Evolutionary conservation across 2,797 vertebrate genomes (phyloP).

Genomic region (Acestrorhynchus altus): DNA sequence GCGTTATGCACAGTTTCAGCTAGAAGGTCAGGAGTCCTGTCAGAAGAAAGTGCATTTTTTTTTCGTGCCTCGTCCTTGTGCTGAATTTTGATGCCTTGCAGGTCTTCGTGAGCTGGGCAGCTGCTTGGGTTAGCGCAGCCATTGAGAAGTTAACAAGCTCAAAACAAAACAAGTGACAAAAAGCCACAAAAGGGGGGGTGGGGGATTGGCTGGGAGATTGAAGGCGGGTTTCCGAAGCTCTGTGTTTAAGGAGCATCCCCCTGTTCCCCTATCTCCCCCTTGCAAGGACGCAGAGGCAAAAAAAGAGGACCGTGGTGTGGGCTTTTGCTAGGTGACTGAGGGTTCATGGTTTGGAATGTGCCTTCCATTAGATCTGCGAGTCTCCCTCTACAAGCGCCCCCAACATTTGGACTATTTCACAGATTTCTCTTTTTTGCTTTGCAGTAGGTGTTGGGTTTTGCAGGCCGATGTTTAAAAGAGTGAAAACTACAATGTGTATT

Average conservation of each 20-base stretch:
- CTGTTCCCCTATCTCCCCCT: slow-evolving; percentile 60
- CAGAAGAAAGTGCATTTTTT: slow-evolving; percentile 28
- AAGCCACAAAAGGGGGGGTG: slow-evolving; percentile 74
- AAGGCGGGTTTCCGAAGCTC: slow-evolving; percentile 63
- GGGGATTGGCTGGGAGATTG: slow-evolving; percentile 52
- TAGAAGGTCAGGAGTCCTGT: slow-evolving; percentile 24
- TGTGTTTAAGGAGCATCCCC: slow-evolving; percentile 76
- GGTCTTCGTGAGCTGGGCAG: slow-evolving; percentile 72
- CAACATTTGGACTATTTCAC: slow-evolving; percentile 75
- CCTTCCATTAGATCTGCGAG: slow-evolving; percentile 71
- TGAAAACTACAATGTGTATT: slow-evolving; percentile 48
- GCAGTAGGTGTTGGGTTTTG: slow-evolving; percentile 61
- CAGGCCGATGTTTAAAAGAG: slow-evolving; percentile 45
- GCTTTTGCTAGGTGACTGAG: slow-evolving; percentile 87
- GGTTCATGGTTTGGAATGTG: slow-evolving; percentile 87
- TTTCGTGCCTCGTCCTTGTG: slow-evolving; percentile 60
- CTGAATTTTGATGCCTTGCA: slow-evolving; percentile 75
- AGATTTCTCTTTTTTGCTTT: background rate
- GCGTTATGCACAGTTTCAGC: slow-evolving; percentile 19
- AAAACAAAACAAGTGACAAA: slow-evolving; percentile 81
- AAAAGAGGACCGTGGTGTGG: slow-evolving; percentile 70
- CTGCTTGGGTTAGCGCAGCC: slow-evolving; percentile 74
- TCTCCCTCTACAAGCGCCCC: slow-evolving; percentile 71
- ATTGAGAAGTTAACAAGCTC: slow-evolving; percentile 83
- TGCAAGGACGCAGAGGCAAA: slow-evolving; percentile 57